Base-by-base conservation (phyloP, 1,140 invertebrate genomes). In the Magallana gigas region DNA sequence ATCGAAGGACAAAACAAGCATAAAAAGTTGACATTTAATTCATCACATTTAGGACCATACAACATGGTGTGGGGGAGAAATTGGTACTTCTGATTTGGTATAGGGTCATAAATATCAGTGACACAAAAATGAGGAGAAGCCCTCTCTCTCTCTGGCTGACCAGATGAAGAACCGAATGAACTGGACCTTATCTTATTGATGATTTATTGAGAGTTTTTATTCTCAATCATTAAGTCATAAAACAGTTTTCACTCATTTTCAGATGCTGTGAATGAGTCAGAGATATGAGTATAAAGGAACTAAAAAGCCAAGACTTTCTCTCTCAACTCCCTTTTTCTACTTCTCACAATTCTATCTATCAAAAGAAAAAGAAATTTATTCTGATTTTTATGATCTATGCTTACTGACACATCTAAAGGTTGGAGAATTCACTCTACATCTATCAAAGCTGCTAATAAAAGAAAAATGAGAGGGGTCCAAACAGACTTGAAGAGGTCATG, bases 141-240 rank as follows among this genome's bases (percentile, higher is more conserved):
- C 36, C 36, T 76, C 23, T 29, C 7, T 76, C 68, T 29, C 68
- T 29, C 23, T 12, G 14, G 36, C 68, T 76, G 68, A 76, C 68
- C 68, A 76, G 68, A 76, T 76, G 68, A 29, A 29, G 29, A 76
- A 48, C 36, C 2, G 9, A 76, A 29, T 8, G 68, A 76, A 76
- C 23, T 48, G 3, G 11, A 76, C 68, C 68, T 29, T 29, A 36
- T 29, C 68, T 29, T 76, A 76, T 76, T 76, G 68, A 76, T 76
- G 68, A 76, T 76, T 76, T 76, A 76, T 76, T 76, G 23, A 76
- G 68, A 76, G 68, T 76, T 76, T 76, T 76, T 76, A 76, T 76
- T 76, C 68, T 5, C 68, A 76, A 76, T 76, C 68, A 76, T 76
- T 18, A 36, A 76, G 68, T 76, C 68, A 76, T 76, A 76, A 76